A percentile compares a stretch with the other conserved stretches of the same genome.
Conservation (phyloP, 1,140 invertebrate species). For the Hyphantria cunea region DNA sequence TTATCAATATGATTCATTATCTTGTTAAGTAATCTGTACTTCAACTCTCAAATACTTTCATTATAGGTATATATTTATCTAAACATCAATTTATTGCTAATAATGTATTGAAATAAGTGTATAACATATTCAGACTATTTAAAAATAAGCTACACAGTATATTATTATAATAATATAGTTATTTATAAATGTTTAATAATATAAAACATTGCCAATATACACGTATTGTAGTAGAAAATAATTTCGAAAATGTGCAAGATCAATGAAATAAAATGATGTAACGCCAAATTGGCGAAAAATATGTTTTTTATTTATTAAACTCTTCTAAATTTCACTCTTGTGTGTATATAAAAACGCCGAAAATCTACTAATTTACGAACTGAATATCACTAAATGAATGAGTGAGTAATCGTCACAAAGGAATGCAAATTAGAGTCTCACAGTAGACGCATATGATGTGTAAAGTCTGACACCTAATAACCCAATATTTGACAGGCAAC, state of each 20-base stretch:
- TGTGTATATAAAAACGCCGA: too few relatives aligned
- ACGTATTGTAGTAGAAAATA: slow-evolving; percentile 48
- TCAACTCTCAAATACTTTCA: slow-evolving; percentile 11
- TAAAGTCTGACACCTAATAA: too few relatives aligned
- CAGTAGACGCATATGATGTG: too few relatives aligned
- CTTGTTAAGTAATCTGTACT: slow-evolving; percentile 8
- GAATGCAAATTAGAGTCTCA: too few relatives aligned
- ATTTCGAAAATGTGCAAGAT: slow-evolving; percentile 60
- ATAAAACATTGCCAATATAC: slow-evolving; percentile 42
- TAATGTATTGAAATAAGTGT: slow-evolving; percentile 25
- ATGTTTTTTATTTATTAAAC: neutral
- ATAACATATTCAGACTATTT: slow-evolving; percentile 17
- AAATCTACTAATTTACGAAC: too few relatives aligned
- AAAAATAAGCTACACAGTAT: slow-evolving; percentile 20
- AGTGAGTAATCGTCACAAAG: too few relatives aligned
- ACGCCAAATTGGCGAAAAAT: slow-evolving; percentile 63
- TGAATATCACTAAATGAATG: too few relatives aligned
- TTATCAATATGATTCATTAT: slow-evolving; percentile 1
- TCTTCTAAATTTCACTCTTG: slow-evolving; percentile 3
- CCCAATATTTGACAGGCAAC: too few relatives aligned
- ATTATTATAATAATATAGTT: slow-evolving; percentile 19
- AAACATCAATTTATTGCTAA: slow-evolving; percentile 25
- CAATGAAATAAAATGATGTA: slow-evolving; percentile 61
- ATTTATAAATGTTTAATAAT: slow-evolving; percentile 44
- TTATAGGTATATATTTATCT: slow-evolving; percentile 17